Evolutionary conservation across 2,888 invertebrate genomes (phyloP).

Genomic region (Megastigmus dorsalis): DNA sequence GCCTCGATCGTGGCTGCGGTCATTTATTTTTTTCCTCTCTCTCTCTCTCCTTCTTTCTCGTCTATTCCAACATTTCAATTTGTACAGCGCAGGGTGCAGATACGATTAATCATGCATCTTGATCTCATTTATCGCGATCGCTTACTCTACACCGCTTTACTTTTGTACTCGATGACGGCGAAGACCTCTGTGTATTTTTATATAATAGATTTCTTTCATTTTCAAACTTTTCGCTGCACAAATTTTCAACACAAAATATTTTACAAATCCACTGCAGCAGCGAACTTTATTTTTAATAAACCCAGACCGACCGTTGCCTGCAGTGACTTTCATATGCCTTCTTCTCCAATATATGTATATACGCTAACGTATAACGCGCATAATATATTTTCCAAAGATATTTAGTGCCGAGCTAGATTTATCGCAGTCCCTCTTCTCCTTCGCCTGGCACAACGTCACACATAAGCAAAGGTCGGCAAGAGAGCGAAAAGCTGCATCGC

Average conservation of each 20-base stretch:
- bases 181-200: background rate
- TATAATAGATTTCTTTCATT: background rate
- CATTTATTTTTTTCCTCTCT: conserved; percentile 8
- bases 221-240: no score
- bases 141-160: conserved; percentile 12
- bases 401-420: background rate
- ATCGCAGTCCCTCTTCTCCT: background rate
- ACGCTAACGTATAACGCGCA: background rate
- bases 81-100: background rate
- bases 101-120: conserved; percentile 31
- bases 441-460: background rate
- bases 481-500: conserved; percentile 1
- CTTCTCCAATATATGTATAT: background rate
- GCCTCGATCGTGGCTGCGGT: background rate
- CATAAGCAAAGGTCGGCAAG: background rate
- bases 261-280: background rate
- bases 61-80: conserved; percentile 35
- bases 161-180: background rate
- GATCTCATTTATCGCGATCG: conserved; percentile 10
- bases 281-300: background rate
- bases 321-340: no score
- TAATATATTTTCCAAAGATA: background rate
- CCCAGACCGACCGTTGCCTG: no score
- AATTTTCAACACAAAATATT: no score
- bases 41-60: no score